A percentile compares a stretch with the other conserved stretches of the same genome.
phyloP scores from a whole-genome alignment of 2,888 invertebrate species.

The Epicampocera succincta region DNA sequence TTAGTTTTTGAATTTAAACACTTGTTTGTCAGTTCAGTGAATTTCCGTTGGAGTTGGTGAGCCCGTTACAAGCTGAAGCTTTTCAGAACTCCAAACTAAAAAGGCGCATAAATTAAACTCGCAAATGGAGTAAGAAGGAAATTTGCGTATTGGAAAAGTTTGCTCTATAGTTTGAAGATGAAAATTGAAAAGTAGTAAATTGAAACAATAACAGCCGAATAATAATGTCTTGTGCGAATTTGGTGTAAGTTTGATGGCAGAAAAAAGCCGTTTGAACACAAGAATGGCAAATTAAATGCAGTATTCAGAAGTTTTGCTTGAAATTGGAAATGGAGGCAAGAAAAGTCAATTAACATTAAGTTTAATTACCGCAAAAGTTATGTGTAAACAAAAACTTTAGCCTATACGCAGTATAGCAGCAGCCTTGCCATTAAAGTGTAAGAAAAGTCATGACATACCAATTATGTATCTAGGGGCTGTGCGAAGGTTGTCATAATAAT shows the following conservation, averaged over 20 bases:
- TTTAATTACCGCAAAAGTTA: too few relatives aligned
- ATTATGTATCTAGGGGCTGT: too few relatives aligned
- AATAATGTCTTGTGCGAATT: conserved; percentile 28
- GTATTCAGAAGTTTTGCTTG: too few relatives aligned
- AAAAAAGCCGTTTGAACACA: not conserved
- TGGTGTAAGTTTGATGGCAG: not conserved
- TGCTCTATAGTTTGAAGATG: conserved; percentile 4
- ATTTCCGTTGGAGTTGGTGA: conserved; percentile 42
- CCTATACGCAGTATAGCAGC: too few relatives aligned
- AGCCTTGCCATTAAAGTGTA: too few relatives aligned
- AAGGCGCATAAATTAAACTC: conserved; percentile 32
- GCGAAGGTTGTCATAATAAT: too few relatives aligned
- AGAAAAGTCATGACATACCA: too few relatives aligned
- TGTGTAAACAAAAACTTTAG: too few relatives aligned
- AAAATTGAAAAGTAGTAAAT: conserved; percentile 9
- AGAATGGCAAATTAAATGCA: not conserved
- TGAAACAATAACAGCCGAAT: conserved; percentile 27
- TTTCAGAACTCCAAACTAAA: conserved; percentile 26
- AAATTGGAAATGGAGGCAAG: too few relatives aligned
- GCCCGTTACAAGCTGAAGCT: not conserved
- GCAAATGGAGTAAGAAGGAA: not conserved
- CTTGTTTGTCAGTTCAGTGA: conserved; percentile 65
- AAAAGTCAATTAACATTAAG: too few relatives aligned
- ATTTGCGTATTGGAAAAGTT: conserved; percentile 25
- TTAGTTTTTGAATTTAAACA: conserved; percentile 30